Evolutionary conservation across 2,113 vertebrate species (phyloP).

Genomic region (Cranoglanis bouderius): DNA sequence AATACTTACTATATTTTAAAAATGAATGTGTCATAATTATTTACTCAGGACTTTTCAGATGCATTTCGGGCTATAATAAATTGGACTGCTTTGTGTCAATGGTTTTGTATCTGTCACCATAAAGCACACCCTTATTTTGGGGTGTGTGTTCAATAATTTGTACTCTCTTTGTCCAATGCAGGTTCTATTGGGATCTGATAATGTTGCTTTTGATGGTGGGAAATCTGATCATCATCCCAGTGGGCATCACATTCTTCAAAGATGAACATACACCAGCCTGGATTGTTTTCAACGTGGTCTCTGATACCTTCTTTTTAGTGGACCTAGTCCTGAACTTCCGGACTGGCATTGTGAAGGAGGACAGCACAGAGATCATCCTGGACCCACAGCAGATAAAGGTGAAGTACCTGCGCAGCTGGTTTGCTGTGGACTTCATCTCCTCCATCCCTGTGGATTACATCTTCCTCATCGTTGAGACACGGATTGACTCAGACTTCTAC

Average conservation of each 20-base stretch:
- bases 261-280: conserved; percentile 97
- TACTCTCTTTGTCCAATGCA: conserved; percentile 56
- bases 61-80: neutral
- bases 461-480: conserved; percentile 97
- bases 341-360: conserved; percentile 96
- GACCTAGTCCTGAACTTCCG: conserved; percentile 98
- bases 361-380: conserved; percentile 98
- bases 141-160: neutral
- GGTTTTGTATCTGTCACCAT: neutral
- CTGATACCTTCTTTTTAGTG: conserved; percentile 97
- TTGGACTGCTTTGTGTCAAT: neutral
- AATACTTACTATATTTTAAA: conserved; percentile 6
- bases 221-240: conserved; percentile 98
- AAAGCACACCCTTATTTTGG: neutral
- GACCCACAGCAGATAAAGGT: conserved; percentile 96
- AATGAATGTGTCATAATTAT: neutral
- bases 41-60: neutral
- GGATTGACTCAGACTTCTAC: conserved; percentile 97
- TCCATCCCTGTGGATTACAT: conserved; percentile 99
- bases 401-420: conserved; percentile 98
- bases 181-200: conserved; percentile 99
- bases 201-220: conserved; percentile 99
- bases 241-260: conserved; percentile 99
- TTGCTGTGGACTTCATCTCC: conserved; percentile 97
- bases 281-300: conserved; percentile 99